Percentiles rank a stretch among this genome's conserved stretches.
phyloP scores from a whole-genome alignment of 2,888 invertebrate genomes.

The Lathronympha strigana region DNA sequence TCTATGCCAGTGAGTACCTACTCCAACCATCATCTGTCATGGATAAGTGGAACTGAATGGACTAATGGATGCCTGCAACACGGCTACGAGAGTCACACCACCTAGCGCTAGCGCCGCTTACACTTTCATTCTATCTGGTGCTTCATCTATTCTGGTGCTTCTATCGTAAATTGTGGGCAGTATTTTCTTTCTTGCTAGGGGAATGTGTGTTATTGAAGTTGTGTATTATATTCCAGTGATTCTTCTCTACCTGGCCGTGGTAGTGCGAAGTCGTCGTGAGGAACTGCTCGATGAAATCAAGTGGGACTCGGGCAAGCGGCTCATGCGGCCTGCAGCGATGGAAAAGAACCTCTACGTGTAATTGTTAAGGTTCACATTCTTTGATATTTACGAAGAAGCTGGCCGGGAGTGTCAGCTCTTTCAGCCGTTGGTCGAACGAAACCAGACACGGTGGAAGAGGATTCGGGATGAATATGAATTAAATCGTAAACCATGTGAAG shows the following conservation, averaged over 20 bases:
- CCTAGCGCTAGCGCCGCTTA: too few relatives aligned
- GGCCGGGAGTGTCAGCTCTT: background rate
- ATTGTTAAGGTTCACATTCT: slow-evolving; percentile 12
- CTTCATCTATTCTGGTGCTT: too few relatives aligned
- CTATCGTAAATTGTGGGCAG: too few relatives aligned
- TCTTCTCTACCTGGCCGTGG: slow-evolving; percentile 63
- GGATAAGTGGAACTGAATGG: too few relatives aligned
- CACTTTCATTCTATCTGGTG: too few relatives aligned
- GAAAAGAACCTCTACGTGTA: slow-evolving; percentile 42
- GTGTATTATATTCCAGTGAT: slow-evolving; percentile 52
- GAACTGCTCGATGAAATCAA: slow-evolving; percentile 58
- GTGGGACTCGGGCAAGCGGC: slow-evolving; percentile 53
- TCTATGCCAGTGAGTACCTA: slow-evolving; percentile 59
- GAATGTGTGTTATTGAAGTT: background rate
- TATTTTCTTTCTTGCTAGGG: too few relatives aligned
- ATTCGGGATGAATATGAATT: background rate
- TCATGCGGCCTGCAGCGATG: slow-evolving; percentile 55
- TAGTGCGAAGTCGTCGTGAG: slow-evolving; percentile 65
- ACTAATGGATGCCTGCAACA: too few relatives aligned
- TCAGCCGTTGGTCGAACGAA: background rate
- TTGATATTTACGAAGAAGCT: slow-evolving; percentile 6
- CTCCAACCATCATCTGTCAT: too few relatives aligned
- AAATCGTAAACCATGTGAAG: background rate
- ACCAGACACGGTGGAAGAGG: background rate
- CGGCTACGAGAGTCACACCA: too few relatives aligned